phyloP scores from a whole-genome alignment of 2,888 invertebrate genomes.

The Spodoptera littoralis region DNA sequence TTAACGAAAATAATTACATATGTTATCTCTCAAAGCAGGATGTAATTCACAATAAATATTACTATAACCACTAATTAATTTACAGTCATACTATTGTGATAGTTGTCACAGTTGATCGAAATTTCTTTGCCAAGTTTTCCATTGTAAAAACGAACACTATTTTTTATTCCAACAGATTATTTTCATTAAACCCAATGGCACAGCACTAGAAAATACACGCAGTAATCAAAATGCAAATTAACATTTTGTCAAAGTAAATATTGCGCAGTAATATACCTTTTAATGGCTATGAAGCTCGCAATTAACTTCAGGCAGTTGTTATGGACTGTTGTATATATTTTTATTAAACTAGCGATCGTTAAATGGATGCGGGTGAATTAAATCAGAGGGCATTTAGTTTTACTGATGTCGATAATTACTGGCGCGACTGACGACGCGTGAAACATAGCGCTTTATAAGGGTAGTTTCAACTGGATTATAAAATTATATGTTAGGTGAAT shows the following conservation, averaged over 20 bases:
- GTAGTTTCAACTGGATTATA: constrained; percentile 3
- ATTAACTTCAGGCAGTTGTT: constrained; percentile 54
- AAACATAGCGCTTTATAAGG: constrained; percentile 38
- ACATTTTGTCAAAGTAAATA: constrained; percentile 56
- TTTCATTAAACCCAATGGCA: constrained; percentile 23
- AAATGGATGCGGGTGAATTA: constrained; percentile 69
- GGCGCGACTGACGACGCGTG: constrained; percentile 52
- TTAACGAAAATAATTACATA: too few relatives aligned
- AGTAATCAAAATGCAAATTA: constrained; percentile 57
- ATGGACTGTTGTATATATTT: constrained; percentile 54
- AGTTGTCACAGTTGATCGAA: too few relatives aligned
- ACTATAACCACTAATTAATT: too few relatives aligned
- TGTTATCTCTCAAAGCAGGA: too few relatives aligned
- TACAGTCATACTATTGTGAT: too few relatives aligned
- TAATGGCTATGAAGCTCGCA: constrained; percentile 60
- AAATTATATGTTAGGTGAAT: constrained; percentile 8
- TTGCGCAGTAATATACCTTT: constrained; percentile 48
- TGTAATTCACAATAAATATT: too few relatives aligned
- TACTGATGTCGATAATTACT: constrained; percentile 76
- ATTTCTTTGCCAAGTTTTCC: too few relatives aligned
- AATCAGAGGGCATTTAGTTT: constrained; percentile 77
- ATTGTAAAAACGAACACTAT: too few relatives aligned
- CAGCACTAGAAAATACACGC: constrained; percentile 26
- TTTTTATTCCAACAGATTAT: too few relatives aligned
- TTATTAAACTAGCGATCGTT: constrained; percentile 66